These are phyloP conservation scores for Aplysia californica DNA, from an alignment of 1,140 invertebrate species.

Conservation along the genomic window DNA sequence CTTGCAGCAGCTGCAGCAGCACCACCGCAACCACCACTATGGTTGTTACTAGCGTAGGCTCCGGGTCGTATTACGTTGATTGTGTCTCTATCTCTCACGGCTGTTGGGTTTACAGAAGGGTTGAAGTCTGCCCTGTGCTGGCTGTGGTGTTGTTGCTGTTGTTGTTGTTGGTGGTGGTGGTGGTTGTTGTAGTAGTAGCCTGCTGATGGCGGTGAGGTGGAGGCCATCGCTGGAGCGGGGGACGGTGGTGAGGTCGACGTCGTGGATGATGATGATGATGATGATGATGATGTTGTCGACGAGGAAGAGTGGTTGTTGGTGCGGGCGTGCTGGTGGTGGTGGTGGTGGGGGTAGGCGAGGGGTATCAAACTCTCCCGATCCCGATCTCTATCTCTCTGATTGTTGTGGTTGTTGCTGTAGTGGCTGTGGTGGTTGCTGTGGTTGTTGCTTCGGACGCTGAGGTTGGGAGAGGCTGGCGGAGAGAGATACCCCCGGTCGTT, in stretches of 20 bases:
- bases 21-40: not conserved
- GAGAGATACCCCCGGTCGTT: constrained; percentile 2
- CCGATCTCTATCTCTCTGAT: not conserved
- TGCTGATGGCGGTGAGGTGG: not conserved
- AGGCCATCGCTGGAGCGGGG: not conserved
- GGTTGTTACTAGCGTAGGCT: not conserved
- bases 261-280: not conserved
- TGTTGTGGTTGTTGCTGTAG: not conserved
- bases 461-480: constrained; percentile 21
- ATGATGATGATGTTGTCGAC: not conserved
- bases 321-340: not conserved
- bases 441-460: constrained; percentile 6
- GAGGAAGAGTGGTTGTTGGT: not conserved
- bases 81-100: constrained; percentile 18
- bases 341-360: not conserved
- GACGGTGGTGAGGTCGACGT: not conserved
- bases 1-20: too few species aligned
- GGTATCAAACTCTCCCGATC: not conserved
- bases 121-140: too few species aligned
- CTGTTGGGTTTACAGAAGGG: too few species aligned
- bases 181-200: too few species aligned
- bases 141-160: not conserved
- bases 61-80: too few species aligned
- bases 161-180: too few species aligned
- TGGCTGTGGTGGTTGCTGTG: not conserved